Evolutionary conservation across 2,888 invertebrate genomes (phyloP).

Genomic region (Phortica magna): DNA sequence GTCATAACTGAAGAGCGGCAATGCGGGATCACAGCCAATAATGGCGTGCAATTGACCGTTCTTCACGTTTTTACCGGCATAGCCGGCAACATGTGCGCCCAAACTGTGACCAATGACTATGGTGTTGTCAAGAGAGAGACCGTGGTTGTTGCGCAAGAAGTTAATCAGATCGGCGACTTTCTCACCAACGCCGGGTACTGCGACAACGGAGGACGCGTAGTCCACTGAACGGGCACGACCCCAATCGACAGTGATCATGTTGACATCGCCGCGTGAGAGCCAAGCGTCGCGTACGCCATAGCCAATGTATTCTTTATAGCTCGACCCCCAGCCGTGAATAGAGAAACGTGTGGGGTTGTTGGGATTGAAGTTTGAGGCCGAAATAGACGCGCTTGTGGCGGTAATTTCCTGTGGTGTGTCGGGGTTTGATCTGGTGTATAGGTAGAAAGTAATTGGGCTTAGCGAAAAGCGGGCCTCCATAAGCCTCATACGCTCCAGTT

Average conservation of each 20-base stretch:
- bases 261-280: constrained; percentile 79
- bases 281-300: constrained; percentile 75
- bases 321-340: constrained; percentile 80
- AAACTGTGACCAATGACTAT: constrained; percentile 80
- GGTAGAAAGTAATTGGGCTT: constrained; percentile 64
- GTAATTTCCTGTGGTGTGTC: constrained; percentile 56
- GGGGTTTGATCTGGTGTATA: constrained; percentile 66
- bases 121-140: constrained; percentile 78
- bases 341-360: constrained; percentile 64
- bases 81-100: constrained; percentile 81
- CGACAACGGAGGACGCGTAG: constrained; percentile 79
- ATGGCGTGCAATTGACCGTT: constrained; percentile 80
- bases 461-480: constrained; percentile 49
- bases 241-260: constrained; percentile 82
- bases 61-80: constrained; percentile 79
- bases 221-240: constrained; percentile 79
- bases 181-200: constrained; percentile 52
- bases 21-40: constrained; percentile 75
- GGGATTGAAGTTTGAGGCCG: constrained; percentile 56
- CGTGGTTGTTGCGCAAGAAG: constrained; percentile 78
- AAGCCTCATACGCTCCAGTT: constrained; percentile 53
- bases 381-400: constrained; percentile 47
- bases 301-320: constrained; percentile 49
- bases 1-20: constrained; percentile 53
- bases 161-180: constrained; percentile 58